phyloP scores from a whole-genome alignment of 2,797 vertebrate genomes.

The Psittacula derbiana region DNA sequence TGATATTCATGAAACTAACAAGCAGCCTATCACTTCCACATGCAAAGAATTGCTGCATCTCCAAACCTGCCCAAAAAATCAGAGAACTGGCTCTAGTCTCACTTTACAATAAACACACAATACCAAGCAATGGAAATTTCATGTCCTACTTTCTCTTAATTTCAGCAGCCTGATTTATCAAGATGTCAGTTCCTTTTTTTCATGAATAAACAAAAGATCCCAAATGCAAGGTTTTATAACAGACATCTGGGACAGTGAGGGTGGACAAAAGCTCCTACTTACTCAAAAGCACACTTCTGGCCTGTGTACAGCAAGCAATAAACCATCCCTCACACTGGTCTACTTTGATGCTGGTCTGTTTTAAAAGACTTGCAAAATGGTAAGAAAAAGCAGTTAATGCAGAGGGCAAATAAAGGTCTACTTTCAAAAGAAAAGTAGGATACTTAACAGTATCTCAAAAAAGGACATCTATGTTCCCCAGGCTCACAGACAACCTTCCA shows the following conservation, averaged over 20 bases:
- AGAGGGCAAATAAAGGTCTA: neutral
- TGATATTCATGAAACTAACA: neutral
- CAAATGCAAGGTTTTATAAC: neutral
- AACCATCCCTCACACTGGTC: neutral
- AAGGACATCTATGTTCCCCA: neutral
- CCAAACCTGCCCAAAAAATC: neutral
- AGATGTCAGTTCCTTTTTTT: neutral
- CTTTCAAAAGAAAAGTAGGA: neutral
- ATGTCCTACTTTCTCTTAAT: neutral
- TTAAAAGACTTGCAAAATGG: neutral
- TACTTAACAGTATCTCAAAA: neutral
- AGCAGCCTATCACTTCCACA: neutral
- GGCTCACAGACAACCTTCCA: neutral
- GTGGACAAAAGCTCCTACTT: neutral
- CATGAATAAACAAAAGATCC: neutral
- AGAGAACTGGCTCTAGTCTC: neutral
- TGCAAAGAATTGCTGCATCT: neutral
- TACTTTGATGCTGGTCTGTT: neutral
- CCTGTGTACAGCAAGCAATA: neutral
- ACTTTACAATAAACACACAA: neutral
- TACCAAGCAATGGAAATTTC: neutral
- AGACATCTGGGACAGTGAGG: neutral
- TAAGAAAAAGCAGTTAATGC: neutral
- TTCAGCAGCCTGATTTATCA: neutral
- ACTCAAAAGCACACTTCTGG: neutral